Conservation (phyloP, 2,888 invertebrate genomes). For the Drosophila koepferae region DNA sequence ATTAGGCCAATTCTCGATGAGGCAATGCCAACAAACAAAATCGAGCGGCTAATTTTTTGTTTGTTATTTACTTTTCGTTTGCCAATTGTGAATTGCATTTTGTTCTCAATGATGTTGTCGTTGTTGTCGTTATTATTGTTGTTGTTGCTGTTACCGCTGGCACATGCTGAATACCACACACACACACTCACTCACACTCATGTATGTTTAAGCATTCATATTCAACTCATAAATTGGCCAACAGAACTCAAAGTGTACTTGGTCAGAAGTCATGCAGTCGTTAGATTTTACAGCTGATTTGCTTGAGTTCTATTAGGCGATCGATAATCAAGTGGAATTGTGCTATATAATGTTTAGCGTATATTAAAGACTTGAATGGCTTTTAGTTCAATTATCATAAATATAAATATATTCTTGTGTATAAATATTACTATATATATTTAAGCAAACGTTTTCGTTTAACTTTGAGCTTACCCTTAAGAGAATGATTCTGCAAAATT, state of each 20-base stretch:
- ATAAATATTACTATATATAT: neutral
- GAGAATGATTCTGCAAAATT: neutral
- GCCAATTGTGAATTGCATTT: conserved; percentile 54
- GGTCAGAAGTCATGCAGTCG: conserved; percentile 22
- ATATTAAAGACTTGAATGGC: neutral
- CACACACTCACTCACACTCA: neutral
- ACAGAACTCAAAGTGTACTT: conserved; percentile 23
- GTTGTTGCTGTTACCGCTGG: conserved; percentile 19
- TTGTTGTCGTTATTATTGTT: conserved; percentile 17
- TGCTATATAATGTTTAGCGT: neutral
- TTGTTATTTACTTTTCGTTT: conserved; percentile 61
- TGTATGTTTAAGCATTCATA: conserved; percentile 8
- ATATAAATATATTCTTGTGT: neutral
- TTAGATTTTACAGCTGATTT: conserved; percentile 18
- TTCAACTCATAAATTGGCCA: conserved; percentile 28
- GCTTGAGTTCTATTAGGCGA: conserved; percentile 1
- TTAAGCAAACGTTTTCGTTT: neutral
- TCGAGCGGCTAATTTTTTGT: conserved; percentile 61
- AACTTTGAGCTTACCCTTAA: neutral
- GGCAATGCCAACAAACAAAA: conserved; percentile 68
- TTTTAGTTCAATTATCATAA: neutral
- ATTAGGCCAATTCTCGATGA: conserved; percentile 73
- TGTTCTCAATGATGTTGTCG: conserved; percentile 19
- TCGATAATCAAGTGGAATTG: conserved; percentile 1
- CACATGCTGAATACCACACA: conserved; percentile 24